Base-by-base conservation (phyloP, 2,113 vertebrate species). In the Triplophysa rosa region DNA sequence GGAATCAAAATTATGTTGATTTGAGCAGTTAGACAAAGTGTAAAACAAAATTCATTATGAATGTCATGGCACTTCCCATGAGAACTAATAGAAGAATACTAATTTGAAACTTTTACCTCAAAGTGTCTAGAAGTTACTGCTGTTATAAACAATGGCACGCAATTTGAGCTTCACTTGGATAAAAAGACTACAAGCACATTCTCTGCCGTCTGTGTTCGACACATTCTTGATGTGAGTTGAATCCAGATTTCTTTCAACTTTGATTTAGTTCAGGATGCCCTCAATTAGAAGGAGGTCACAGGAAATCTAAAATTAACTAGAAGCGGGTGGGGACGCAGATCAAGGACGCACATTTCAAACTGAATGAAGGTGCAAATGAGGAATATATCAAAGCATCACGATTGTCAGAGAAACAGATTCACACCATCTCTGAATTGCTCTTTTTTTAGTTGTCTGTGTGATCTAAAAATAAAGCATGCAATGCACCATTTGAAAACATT, bases 201-300 rank as follows among this genome's bases (percentile, higher is more conserved):
- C 24, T 52, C 10, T 61, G 23, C 26, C 24, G 8, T 52, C 45
- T 62, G 14, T 24, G 52, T 17, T 49, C 42, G 66, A 37, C 19
- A 47, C 24, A 2, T 4, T 40, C 2, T 16, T n/a, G 7, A 61
- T 69, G 26, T 12, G 40, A 80, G 56, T 59, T 7, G 49, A 91
- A 88, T 84, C 79, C 87, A 66, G 71, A 70, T 70, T 59, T 77
- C 85, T 76, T 54, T 74, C 79, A 70, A 74, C 88, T 84, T 76
- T 87, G 84, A 90, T 94, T 87, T 88, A 91, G 86, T 89, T 89
- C 71, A 83, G 74, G 85, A 82, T 89, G 91, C 82, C 91, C 93
- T 92, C 86, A 88, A 93, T 94, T 91, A 89, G 84, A 93, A 93
- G 81, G 89, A 93, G 91, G 91, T 83, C 91, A 52, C 72, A 83